phyloP scores from a whole-genome alignment of 2,797 vertebrate species.

The Cephalopachus bancanus region DNA sequence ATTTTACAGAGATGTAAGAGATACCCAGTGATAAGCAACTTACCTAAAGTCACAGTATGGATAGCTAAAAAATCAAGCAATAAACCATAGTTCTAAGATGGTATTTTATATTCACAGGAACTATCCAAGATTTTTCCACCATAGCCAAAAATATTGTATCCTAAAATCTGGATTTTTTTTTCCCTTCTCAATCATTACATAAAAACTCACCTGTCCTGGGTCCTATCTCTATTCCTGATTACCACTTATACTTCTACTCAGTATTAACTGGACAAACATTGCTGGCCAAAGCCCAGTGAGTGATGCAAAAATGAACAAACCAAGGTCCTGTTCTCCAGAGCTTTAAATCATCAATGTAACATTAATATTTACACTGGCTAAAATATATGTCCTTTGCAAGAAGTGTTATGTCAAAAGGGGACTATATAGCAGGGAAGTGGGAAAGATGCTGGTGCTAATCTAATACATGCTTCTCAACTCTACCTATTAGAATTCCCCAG shows the following conservation, averaged over 20 bases:
- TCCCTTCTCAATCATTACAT: background rate
- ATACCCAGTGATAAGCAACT: background rate
- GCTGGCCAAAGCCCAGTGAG: background rate
- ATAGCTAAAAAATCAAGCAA: constrained; percentile 28
- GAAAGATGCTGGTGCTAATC: background rate
- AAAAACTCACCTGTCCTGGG: background rate
- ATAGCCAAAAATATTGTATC: background rate
- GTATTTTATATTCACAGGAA: background rate
- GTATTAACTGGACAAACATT: background rate
- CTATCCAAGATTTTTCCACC: background rate
- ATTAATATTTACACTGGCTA: constrained; percentile 6
- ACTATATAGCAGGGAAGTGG: background rate
- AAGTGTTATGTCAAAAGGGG: constrained; percentile 9
- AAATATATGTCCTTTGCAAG: background rate
- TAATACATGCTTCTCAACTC: background rate
- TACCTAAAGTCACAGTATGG: background rate
- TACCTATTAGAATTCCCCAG: background rate
- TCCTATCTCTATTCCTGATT: background rate
- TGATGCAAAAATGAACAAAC: constrained; percentile 39
- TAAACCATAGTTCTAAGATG: background rate
- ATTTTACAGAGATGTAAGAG: constrained; percentile 45
- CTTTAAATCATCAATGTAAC: background rate
- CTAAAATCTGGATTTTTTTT: background rate
- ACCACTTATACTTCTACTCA: background rate
- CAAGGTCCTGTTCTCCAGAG: background rate